Conservation (phyloP, 2,888 invertebrate genomes). For the Thereva nobilitata region DNA sequence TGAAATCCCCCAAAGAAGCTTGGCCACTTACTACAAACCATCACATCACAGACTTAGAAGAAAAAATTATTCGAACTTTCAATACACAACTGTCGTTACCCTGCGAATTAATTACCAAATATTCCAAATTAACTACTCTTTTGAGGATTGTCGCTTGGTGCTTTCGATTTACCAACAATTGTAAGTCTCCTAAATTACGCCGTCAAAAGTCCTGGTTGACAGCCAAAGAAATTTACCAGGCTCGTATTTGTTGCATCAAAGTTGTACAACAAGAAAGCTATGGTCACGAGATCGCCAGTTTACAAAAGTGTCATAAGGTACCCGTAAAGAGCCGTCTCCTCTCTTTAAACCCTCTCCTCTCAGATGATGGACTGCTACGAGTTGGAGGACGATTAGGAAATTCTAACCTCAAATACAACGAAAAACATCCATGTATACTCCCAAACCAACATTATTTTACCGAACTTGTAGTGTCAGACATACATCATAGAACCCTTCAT, state of each 20-base stretch:
- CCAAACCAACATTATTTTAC: constrained; percentile 21
- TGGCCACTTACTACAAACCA: neutral
- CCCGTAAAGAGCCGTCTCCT: constrained; percentile 18
- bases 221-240: neutral
- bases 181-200: neutral
- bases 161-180: neutral
- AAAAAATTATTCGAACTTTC: neutral
- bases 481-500: constrained; percentile 24
- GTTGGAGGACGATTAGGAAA: constrained; percentile 33
- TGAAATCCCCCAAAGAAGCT: constrained; percentile 3
- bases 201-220: neutral
- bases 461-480: constrained; percentile 13
- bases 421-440: constrained; percentile 26
- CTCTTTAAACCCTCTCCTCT: constrained; percentile 24
- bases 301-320: neutral
- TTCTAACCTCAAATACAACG: constrained; percentile 21
- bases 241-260: constrained; percentile 9
- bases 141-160: neutral
- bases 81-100: neutral
- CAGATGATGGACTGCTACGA: constrained; percentile 1
- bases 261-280: constrained; percentile 16
- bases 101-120: neutral
- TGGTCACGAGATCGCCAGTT: constrained; percentile 12
- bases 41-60: neutral
- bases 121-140: neutral